A percentile compares a stretch with the other conserved stretches of the same genome.
These are phyloP conservation scores for Bruchidius siliquastri DNA, from an alignment of 2,888 invertebrate genomes.

Conservation along the genomic window DNA sequence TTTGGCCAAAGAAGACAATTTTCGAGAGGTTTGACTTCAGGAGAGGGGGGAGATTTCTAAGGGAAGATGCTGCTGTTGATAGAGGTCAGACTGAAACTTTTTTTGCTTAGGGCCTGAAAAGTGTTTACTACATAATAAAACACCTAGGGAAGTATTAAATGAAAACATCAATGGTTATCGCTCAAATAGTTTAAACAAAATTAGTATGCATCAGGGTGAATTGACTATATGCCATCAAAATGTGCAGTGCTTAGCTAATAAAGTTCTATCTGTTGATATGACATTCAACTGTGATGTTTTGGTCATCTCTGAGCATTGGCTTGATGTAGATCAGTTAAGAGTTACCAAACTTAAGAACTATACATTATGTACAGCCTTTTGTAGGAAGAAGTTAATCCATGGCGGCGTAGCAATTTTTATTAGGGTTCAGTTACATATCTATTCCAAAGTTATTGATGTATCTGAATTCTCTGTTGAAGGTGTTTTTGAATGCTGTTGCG, in stretches of 20 bases:
- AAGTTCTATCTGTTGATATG: slow-evolving; percentile 1
- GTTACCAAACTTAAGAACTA: slow-evolving; percentile 1
- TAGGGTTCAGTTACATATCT: background rate
- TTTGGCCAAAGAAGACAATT: background rate
- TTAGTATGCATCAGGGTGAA: background rate
- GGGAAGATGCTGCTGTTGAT: background rate
- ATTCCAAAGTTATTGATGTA: background rate
- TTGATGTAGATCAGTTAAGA: slow-evolving; percentile 2
- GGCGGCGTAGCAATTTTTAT: background rate
- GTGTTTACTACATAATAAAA: background rate
- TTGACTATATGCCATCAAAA: background rate
- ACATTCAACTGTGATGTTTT: slow-evolving; percentile 2
- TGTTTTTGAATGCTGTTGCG: background rate
- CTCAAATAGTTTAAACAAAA: background rate
- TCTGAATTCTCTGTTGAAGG: background rate
- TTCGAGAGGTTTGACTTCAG: background rate
- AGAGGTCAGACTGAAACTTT: background rate
- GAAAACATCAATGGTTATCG: background rate
- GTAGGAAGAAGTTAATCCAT: background rate
- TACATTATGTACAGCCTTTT: background rate
- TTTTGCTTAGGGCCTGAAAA: background rate
- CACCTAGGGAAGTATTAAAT: too few species aligned
- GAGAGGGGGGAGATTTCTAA: background rate
- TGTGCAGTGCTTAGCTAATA: background rate
- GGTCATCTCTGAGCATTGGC: slow-evolving; percentile 5